phyloP scores from a whole-genome alignment of 2,113 vertebrate species.

The Poicephalus gulielmi region DNA sequence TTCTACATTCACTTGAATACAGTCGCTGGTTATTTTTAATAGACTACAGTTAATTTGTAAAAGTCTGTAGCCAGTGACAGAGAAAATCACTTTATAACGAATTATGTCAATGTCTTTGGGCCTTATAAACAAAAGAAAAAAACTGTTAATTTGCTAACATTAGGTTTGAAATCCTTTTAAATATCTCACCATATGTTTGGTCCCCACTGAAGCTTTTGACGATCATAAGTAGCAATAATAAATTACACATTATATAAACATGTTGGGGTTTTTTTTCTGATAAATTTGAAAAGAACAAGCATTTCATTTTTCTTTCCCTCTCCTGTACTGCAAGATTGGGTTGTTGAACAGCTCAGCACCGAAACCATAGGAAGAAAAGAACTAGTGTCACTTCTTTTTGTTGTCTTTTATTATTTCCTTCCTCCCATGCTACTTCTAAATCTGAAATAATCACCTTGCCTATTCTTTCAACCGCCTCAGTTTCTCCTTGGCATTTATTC shows the following conservation, averaged over 20 bases:
- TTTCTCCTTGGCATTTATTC: neutral
- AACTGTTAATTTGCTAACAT: neutral
- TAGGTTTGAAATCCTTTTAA: neutral
- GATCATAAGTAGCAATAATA: neutral
- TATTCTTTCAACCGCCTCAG: neutral
- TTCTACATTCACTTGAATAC: neutral
- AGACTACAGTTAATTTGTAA: neutral
- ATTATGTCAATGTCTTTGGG: neutral
- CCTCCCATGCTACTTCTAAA: neutral
- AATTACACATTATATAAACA: neutral
- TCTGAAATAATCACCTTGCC: neutral
- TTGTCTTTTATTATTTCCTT: neutral
- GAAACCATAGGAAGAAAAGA: neutral
- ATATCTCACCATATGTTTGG: neutral
- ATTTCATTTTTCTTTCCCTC: neutral
- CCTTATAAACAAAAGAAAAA: neutral
- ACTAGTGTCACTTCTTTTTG: neutral
- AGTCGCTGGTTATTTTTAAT: neutral
- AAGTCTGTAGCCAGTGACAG: neutral
- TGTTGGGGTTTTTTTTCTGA: accelerated
- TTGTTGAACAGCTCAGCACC: neutral
- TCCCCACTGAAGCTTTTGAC: neutral
- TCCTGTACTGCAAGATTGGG: neutral
- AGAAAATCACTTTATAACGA: neutral
- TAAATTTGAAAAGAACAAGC: neutral